A percentile compares a stretch with the other conserved stretches of the same genome.
phyloP scores from a whole-genome alignment of 1,140 invertebrate genomes.

The Eulimnadia texana region DNA sequence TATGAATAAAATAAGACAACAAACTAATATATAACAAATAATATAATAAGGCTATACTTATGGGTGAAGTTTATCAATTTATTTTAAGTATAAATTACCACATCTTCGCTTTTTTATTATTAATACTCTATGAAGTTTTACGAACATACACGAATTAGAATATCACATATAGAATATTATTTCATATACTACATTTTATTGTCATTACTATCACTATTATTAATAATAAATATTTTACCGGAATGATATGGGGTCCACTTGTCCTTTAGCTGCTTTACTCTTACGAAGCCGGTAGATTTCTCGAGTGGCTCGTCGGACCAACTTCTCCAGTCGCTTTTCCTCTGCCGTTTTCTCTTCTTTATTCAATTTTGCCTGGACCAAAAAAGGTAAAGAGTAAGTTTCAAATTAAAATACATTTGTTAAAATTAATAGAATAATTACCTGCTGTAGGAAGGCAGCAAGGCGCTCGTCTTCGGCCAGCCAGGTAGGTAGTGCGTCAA shows the following conservation, averaged over 20 bases:
- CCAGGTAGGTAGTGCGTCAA: slow-evolving; percentile 63
- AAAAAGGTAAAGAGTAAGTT: not conserved
- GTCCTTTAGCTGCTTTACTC: slow-evolving; percentile 70
- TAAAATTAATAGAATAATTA: slow-evolving; percentile 18
- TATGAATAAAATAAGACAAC: too few relatives aligned
- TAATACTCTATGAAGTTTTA: too few relatives aligned
- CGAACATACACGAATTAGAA: too few relatives aligned
- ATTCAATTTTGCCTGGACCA: slow-evolving; percentile 1
- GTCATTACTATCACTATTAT: too few relatives aligned
- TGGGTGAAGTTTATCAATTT: too few relatives aligned
- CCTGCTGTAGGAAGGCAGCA: slow-evolving; percentile 54
- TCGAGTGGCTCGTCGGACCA: slow-evolving; percentile 68
- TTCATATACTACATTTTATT: too few relatives aligned
- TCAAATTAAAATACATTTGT: not conserved
- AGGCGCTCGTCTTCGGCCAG: slow-evolving; percentile 73
- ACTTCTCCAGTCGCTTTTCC: slow-evolving; percentile 60
- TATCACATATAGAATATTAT: too few relatives aligned
- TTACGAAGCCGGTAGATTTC: slow-evolving; percentile 80
- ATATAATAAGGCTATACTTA: too few relatives aligned
- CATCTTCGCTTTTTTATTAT: too few relatives aligned
- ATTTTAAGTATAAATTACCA: too few relatives aligned
- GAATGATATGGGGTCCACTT: slow-evolving; percentile 80
- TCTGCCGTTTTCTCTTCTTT: slow-evolving; percentile 42
- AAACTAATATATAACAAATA: too few relatives aligned
- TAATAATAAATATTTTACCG: too few relatives aligned